phyloP scores from a whole-genome alignment of 2,113 vertebrate species.

The Triplophysa tibetana region DNA sequence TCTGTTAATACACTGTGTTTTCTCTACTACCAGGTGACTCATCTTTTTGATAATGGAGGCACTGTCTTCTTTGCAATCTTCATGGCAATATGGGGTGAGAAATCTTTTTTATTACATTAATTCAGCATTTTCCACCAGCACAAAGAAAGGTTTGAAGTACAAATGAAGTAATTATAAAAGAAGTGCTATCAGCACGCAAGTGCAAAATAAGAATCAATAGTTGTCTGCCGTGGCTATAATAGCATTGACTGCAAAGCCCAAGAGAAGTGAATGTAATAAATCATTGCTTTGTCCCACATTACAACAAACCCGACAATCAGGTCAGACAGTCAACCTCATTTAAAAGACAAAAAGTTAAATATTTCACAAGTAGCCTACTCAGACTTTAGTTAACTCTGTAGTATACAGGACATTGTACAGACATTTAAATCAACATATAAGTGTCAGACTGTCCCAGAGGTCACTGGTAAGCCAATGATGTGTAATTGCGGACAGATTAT shows the following conservation, averaged over 20 bases:
- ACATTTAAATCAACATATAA: conserved; percentile 24
- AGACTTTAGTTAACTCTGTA: conserved; percentile 10
- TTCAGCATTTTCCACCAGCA: not conserved
- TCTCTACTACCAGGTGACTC: conserved; percentile 71
- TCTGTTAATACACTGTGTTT: conserved; percentile 12
- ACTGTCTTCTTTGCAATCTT: conserved; percentile 81
- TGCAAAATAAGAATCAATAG: not conserved
- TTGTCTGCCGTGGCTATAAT: not conserved
- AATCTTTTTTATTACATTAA: conserved; percentile 12
- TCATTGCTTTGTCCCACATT: not conserved
- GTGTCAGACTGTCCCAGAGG: conserved; percentile 22
- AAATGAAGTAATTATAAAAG: conserved; percentile 16
- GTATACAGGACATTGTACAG: conserved; percentile 1
- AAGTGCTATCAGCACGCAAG: not conserved
- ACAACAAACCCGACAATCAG: not conserved
- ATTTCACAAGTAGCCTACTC: not conserved
- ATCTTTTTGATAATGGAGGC: conserved; percentile 79
- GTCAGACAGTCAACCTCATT: not conserved
- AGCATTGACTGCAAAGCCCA: not conserved
- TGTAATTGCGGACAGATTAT: conserved; percentile 13
- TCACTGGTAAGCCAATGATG: not conserved
- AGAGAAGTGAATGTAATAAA: conserved; percentile 7
- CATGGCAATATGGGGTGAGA: conserved; percentile 81
- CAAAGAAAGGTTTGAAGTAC: not conserved
- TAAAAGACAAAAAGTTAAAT: conserved; percentile 3